Percentiles rank a stretch among this genome's conserved stretches.
Conservation (phyloP, 2,888 invertebrate genomes). For the Sphaeridia pumilis region DNA sequence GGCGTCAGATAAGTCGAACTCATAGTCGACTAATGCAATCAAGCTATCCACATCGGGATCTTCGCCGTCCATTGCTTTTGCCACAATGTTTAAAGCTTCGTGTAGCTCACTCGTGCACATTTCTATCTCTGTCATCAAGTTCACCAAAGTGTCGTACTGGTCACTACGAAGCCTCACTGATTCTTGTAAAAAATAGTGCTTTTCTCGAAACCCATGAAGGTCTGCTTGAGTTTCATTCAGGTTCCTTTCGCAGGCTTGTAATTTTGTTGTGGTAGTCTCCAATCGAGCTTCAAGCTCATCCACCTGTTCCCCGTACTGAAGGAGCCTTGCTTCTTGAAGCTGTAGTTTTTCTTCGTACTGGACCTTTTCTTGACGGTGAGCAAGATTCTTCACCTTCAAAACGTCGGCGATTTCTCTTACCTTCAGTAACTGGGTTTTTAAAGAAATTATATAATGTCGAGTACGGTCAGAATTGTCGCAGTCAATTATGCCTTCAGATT, state of each 20-base stretch:
- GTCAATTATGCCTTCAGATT: conserved; percentile 15
- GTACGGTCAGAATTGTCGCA: conserved; percentile 17
- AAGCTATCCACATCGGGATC: conserved; percentile 29
- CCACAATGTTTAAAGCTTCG: conserved; percentile 22
- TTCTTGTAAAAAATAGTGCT: conserved; percentile 13
- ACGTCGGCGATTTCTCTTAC: conserved; percentile 22
- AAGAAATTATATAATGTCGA: conserved; percentile 20
- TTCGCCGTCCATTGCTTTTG: conserved; percentile 24
- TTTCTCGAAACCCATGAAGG: no score
- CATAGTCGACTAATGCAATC: conserved; percentile 24
- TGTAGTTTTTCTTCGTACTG: conserved; percentile 17
- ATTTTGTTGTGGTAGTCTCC: not conserved
- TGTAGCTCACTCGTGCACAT: conserved; percentile 25
- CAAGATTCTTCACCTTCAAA: conserved; percentile 17
- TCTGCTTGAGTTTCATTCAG: conserved; percentile 11
- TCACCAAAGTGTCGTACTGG: conserved; percentile 22
- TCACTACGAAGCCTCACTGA: conserved; percentile 14
- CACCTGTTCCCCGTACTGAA: conserved; percentile 19
- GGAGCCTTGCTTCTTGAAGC: conserved; percentile 8
- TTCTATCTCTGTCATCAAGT: conserved; percentile 29
- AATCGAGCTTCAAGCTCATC: not conserved
- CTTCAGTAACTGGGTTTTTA: conserved; percentile 24
- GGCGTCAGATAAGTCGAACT: conserved; percentile 17
- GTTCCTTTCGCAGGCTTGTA: not conserved
- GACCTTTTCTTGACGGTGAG: conserved; percentile 14